These are phyloP conservation scores for Typhlomys cinereus DNA, from an alignment of 2,113 vertebrate species.

Conservation along the genomic window DNA sequence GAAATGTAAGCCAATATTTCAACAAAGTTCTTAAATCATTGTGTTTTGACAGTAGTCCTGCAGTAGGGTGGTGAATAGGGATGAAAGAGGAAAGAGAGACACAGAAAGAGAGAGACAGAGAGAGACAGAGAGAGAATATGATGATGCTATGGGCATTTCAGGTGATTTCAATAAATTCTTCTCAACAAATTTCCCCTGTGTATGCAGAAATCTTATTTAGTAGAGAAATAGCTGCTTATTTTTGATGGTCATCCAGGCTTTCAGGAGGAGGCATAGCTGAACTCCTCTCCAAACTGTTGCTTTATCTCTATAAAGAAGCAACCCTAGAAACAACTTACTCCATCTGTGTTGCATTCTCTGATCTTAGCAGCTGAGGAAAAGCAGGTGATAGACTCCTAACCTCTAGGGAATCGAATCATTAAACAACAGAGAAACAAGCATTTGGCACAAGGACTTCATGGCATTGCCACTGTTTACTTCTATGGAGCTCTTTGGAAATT, in stretches of 20 bases:
- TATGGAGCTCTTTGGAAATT: conserved; percentile 30
- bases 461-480: neutral
- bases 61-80: rapidly evolving
- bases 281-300: neutral
- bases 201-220: neutral
- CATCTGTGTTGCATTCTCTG: conserved; percentile 34
- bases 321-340: neutral
- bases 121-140: neutral
- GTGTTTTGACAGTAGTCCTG: neutral
- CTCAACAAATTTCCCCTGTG: conserved; percentile 5
- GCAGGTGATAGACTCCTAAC: conserved; percentile 39
- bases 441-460: neutral
- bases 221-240: neutral
- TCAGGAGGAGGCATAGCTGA: neutral
- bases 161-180: conserved; percentile 13
- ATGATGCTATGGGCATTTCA: neutral
- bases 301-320: conserved; percentile 70
- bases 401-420: conserved; percentile 25
- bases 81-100: neutral
- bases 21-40: conserved; percentile 56
- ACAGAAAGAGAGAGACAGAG: neutral
- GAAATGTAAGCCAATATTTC: conserved; percentile 60
- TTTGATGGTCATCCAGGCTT: neutral
- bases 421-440: conserved; percentile 44
- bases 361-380: neutral